Evolutionary conservation across 1,140 invertebrate genomes (phyloP), one percentile per base, ranked within the genome.

Genomic region (Hormaphis cornu): DNA sequence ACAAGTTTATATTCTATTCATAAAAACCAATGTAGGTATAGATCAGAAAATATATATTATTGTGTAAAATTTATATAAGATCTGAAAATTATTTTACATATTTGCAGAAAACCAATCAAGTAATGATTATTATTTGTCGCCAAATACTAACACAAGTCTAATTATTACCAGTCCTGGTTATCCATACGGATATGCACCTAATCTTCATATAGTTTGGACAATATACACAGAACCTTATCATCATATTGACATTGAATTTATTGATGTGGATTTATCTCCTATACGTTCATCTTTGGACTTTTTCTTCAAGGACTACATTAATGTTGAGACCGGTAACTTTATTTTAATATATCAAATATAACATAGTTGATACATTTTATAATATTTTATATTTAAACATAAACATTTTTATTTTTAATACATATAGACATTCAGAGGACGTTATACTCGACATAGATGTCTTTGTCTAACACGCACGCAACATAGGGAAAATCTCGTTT

Each of bases 131-230:
- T 59, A 71, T 48, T 35, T 46, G 22, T 52, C 61, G 18, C 40
- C 35, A 1, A 53, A 22, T 10, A 20, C 35, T 5, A 78, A 77
- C 44, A 50, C 37, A 2, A 73, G 69, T 1, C 72, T 77, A 20
- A 71, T 66, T 1, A 74, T 94, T 16, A 78, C 73, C 0, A 92
- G 89, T 42, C 91, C 92, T 0, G 89, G 90, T 63, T 95, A 84
- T 80, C 92, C 93, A 0, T n/a, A 77, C 9, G 83, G 83, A 20
- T 95, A 95, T 76, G 80, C 74, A 0, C 63, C 76, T 14, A 84
- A 87, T 74, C 73, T 88, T 22, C 78, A 85, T 18, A 95, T 93
- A 75, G 78, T 81, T 58, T 97, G 93, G 93, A 79, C 82, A 1
- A 81, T 93, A 69, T 78, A 84, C 5, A 78, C 80, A 7, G 70